Evolutionary conservation across 64 coral and sea anemone species (phyloP), one percentile per base, ranked within the genome.

Genomic region (Orbicella faveolata): DNA sequence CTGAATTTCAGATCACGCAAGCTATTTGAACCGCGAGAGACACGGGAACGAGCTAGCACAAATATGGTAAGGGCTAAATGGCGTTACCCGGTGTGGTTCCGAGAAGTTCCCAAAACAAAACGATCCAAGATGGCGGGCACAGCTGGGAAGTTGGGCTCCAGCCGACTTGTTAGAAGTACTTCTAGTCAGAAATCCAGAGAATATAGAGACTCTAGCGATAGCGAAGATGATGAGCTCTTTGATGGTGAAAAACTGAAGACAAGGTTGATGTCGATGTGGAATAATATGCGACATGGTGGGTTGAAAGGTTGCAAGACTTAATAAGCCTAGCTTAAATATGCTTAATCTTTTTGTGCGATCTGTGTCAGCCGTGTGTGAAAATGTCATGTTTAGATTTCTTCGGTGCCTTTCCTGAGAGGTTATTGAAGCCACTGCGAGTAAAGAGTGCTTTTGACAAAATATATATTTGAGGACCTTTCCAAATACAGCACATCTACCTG

Each of bases 181-280:
- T 8, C 75, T 2, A 84, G 77, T 30, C 55, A 83, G 36, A 96
- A 85, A 78, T 65, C 92, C 34, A 89, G 54, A 53, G 95, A 94
- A 57, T 36, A 75, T 48, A 93, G 75, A 90, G 88, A 93, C 3
- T 82, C 33, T 12, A 86, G 81, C 57, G 95, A 96, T 64, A 93
- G 91, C 39, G 95, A 96, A 19, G 95, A 96, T 67, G 95, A 96
- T 63, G 95, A 96, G n/a, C 48, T 90, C 21, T 94, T 96, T 75
- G 95, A 96, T 84, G 87, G 95, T 9, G 95, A 96, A 84, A 96
- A 96, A 84, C 11, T 96, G 17, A 96, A 96, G 57, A 88, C 83
- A 19, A 83, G 87, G 15, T 67, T 96, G 1, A 64, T 94, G 78
- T 96, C 95, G 5, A 89, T 92, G 33, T 96, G 95, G 95, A 90